phyloP scores from a whole-genome alignment of 35 echinoderm and acorn worm species.

The Lytechinus pictus region DNA sequence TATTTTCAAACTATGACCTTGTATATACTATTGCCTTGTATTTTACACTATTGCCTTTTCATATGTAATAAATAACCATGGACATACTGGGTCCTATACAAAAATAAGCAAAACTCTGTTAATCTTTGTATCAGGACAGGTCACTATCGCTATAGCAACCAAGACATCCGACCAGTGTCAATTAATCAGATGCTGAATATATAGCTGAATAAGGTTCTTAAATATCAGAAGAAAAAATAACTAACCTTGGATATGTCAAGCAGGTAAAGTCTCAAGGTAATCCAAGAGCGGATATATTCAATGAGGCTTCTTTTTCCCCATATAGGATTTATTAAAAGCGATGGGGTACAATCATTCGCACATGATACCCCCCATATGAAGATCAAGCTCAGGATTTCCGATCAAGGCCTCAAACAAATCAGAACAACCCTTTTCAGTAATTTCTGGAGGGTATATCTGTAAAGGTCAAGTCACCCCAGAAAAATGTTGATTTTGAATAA shows the following conservation, averaged over 20 bases:
- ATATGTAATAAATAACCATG: background rate
- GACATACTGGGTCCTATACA: background rate
- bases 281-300: background rate
- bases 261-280: background rate
- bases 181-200: background rate
- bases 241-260: background rate
- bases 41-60: background rate
- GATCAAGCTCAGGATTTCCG: background rate
- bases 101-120: background rate
- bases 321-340: background rate
- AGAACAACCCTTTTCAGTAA: background rate
- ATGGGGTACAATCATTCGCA: too few relatives aligned
- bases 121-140: background rate
- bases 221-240: background rate
- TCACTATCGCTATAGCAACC: constrained; percentile 9
- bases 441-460: background rate
- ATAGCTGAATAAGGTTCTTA: background rate
- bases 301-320: background rate
- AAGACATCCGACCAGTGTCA: background rate
- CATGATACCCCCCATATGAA: background rate
- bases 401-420: background rate
- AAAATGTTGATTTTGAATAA: too few relatives aligned
- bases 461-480: too few relatives aligned
- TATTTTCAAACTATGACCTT: too few relatives aligned
- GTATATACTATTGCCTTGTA: background rate